These are phyloP conservation scores for Cryptomyrus ogoouensis DNA, from an alignment of 2,113 vertebrate genomes.

Conservation along the genomic window DNA sequence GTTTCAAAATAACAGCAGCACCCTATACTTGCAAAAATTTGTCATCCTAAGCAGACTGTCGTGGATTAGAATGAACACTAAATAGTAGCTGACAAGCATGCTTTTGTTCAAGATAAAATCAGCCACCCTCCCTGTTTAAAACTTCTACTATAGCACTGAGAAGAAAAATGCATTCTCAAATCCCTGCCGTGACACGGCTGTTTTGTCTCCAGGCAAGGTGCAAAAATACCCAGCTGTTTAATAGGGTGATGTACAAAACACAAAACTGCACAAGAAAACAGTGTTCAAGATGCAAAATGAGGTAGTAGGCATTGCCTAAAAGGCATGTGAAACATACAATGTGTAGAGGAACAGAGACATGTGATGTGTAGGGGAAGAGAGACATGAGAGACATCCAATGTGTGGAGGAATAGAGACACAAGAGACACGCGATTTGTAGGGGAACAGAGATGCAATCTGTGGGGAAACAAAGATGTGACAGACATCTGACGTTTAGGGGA, in stretches of 20 bases:
- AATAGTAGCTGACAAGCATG: not conserved
- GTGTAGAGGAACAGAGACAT: not conserved
- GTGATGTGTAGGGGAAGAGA: not conserved
- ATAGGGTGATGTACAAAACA: not conserved
- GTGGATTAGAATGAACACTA: not conserved
- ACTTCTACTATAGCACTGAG: not conserved
- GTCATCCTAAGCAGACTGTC: not conserved
- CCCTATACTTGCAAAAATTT: not conserved
- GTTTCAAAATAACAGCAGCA: constrained; percentile 14
- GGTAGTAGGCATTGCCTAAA: not conserved
- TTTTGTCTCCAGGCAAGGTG: not conserved
- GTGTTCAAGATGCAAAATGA: not conserved
- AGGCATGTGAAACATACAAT: not conserved
- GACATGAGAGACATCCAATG: not conserved
- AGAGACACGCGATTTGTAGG: not conserved
- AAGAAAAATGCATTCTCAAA: not conserved
- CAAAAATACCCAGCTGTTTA: not conserved
- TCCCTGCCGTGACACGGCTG: not conserved
- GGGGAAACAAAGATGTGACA: not conserved
- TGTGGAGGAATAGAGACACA: not conserved
- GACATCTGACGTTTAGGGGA: not conserved
- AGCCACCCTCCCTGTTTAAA: not conserved
- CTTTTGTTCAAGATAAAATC: not conserved
- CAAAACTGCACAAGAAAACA: not conserved
- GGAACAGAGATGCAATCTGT: not conserved